Base-by-base conservation (phyloP, 92 coral and sea anemone species). In the Palythoa grandiflora region DNA sequence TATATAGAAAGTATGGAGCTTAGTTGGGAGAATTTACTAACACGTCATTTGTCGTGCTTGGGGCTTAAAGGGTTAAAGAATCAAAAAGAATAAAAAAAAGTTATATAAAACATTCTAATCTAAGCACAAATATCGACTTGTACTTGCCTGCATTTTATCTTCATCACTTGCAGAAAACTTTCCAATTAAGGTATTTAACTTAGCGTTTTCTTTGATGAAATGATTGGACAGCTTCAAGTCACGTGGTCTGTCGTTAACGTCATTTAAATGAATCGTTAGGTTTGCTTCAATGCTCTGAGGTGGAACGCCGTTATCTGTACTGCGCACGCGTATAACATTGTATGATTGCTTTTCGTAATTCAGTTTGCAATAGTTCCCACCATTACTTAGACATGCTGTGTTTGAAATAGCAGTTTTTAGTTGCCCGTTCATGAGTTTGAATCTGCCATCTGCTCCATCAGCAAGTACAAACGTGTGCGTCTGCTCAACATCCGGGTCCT, bases 171-270 rank as follows among this genome's bases (percentile, higher is more conserved):
- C 99, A 9, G 90, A 61, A 52, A 95, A 85, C 74, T 50, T 87
- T 13, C 99, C 99, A 20, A 95, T 87, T 50, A 74, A 89, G 10
- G 98, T 91, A 52, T 91, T 89, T 5, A 96, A 17, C n/a, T 93
- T 75, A 9, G 94, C 98, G 76, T 97, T 97, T 84, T 97, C 99
- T 80, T 89, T 91, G 19, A 97, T 96, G 73, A 72, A 92, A 76
- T 90, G 84, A 78, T 93, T 93, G 19, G 99, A 93, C 88, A 97
- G 80, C 74, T 83, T 84, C 38, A 95, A 79, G 80, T 91, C 92
- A 92, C 94, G 95, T 89, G 99, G 99, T 73, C 88, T 87, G 91
- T 97, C 99, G 75, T 97, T 97, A 90, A 97, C 90, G 92, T 97
- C 95, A 86, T 73, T 90, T 66, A 97, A 75, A n/a, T 79, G 68